Conservation (phyloP, 2,797 vertebrate species). For the Clamator glandarius region DNA sequence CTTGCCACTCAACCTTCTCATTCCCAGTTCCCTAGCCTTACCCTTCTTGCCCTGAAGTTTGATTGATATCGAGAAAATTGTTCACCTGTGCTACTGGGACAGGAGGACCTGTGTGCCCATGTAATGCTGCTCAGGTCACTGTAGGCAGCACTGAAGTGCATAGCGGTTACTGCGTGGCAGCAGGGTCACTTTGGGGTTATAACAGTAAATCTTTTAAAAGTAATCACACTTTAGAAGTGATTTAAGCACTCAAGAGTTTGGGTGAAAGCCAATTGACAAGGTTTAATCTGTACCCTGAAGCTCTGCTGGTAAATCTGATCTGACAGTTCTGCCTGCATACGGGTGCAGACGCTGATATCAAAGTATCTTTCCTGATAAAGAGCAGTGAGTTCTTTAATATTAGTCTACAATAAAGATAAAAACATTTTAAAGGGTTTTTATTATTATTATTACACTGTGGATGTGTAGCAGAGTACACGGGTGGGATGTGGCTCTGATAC, state of each 20-base stretch:
- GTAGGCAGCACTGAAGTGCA: fast-evolving
- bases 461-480: background rate
- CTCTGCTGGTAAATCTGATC: background rate
- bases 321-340: fast-evolving
- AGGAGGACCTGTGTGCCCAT: fast-evolving
- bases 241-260: background rate
- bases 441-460: fast-evolving
- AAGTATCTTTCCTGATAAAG: background rate
- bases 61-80: fast-evolving
- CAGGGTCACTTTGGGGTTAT: background rate
- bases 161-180: fast-evolving
- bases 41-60: background rate
- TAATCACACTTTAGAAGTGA: background rate
- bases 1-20: background rate
- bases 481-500: background rate
- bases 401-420: background rate
- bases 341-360: fast-evolving
- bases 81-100: fast-evolving
- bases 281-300: background rate
- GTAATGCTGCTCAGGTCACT: fast-evolving
- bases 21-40: background rate
- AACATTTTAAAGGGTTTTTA: background rate
- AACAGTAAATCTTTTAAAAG: background rate
- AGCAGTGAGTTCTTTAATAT: background rate
- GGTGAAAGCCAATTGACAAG: background rate